Evolutionary conservation across 2,888 invertebrate genomes (phyloP), one percentile per base, ranked within the genome.

Genomic region (Noctua pronuba): DNA sequence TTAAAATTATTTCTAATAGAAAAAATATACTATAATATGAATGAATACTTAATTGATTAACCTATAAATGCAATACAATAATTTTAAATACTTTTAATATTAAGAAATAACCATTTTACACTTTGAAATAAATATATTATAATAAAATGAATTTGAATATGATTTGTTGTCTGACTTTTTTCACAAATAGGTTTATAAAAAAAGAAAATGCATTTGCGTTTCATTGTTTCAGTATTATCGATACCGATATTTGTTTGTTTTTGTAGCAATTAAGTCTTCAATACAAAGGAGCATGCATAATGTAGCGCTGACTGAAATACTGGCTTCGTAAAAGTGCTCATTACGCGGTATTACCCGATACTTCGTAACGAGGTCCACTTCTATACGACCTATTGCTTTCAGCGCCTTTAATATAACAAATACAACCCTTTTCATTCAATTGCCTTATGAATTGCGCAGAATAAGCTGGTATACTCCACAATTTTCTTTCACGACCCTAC

Each of bases 351-450:
- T 82, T 75, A 52, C 28, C 21, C 38, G 38, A 65, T 73, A 52
- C n/a, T 46, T 55, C 18, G 58, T 67, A 60, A 73, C 62, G 41
- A 69, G 31, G 75, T 41, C 67, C 41, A 64, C 58, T 58, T 70
- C 64, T 58, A 52, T 41, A n/a, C 69, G 38, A 70, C 49, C 38
- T 82, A 73, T 75, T 66, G 65, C 73, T 75, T 84, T 70, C 60
- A 55, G 28, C 31, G 46, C 60, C 46, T 76, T 68, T 65, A 64
- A 70, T 38, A 55, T 62, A 73, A 73, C 49, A 80, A 75, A 75
- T 73, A 55, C 62, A 73, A 79, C 65, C 69, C 66, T 77, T 79
- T 77, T 60, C 77, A 76, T 75, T 77, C 71, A 74, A 80, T 76
- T 68, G 65, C 24, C 49, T 69, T 38, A 73, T 35, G 72, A 72